These are phyloP conservation scores for Lucifuga dentata DNA, from an alignment of 2,113 vertebrate species.

Conservation along the genomic window DNA sequence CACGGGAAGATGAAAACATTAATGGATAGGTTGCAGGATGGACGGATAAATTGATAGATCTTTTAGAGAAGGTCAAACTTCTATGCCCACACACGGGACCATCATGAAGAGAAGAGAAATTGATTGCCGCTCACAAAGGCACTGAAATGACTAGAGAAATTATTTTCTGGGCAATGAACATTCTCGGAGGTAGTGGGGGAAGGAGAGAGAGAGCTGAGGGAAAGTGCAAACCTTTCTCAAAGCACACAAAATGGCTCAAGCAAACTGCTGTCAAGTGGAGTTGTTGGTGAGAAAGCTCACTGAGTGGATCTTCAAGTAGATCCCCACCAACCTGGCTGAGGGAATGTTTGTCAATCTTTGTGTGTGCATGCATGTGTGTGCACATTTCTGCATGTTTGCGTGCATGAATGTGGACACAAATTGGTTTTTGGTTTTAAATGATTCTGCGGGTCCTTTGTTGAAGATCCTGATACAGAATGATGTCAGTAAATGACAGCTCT, in stretches of 20 bases:
- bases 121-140: slow-evolving; percentile 86
- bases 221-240: slow-evolving; percentile 74
- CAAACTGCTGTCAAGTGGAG: slow-evolving; percentile 80
- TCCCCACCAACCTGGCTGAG: slow-evolving; percentile 30
- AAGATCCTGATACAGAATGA: too few relatives aligned
- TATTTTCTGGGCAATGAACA: slow-evolving; percentile 87
- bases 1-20: slow-evolving; percentile 83
- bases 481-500: too few relatives aligned
- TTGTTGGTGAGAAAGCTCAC: slow-evolving; percentile 73
- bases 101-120: slow-evolving; percentile 87
- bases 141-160: slow-evolving; percentile 87
- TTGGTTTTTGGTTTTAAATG: neutral
- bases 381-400: slow-evolving; percentile 1
- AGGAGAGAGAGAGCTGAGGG: slow-evolving; percentile 30
- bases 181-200: slow-evolving; percentile 63
- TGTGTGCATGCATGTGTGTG: slow-evolving; percentile 1
- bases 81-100: slow-evolving; percentile 81
- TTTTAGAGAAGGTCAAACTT: slow-evolving; percentile 88
- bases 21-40: slow-evolving; percentile 85
- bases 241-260: slow-evolving; percentile 76
- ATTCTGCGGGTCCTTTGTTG: neutral
- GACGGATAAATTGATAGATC: slow-evolving; percentile 87
- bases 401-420: neutral
- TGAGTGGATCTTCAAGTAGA: slow-evolving; percentile 66
- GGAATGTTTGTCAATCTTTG: slow-evolving; percentile 12